phyloP scores from a whole-genome alignment of 2,113 vertebrate species.

The Scopus umbretta region DNA sequence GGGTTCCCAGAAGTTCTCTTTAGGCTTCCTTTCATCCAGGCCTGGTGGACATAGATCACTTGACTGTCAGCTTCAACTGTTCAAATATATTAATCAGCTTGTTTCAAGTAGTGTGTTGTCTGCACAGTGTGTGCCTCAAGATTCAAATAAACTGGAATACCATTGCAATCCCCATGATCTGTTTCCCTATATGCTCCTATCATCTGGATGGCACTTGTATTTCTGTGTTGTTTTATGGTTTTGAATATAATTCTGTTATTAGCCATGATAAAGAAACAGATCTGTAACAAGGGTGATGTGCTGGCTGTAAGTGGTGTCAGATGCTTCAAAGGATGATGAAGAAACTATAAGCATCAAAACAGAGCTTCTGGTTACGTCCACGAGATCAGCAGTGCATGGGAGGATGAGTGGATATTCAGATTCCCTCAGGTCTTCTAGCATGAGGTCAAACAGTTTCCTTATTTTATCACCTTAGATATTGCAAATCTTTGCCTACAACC shows the following conservation, averaged over 20 bases:
- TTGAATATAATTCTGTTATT: background rate
- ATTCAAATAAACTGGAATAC: background rate
- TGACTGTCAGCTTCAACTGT: background rate
- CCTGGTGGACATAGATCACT: background rate
- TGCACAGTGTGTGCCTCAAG: background rate
- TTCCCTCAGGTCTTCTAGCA: background rate
- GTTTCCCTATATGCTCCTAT: background rate
- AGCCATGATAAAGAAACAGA: background rate
- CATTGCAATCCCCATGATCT: fast-evolving
- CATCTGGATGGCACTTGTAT: background rate
- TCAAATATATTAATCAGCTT: background rate
- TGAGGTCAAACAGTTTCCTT: too few relatives aligned
- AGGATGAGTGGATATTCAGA: background rate
- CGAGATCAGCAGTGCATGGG: background rate
- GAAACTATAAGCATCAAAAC: background rate
- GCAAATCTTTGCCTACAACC: background rate
- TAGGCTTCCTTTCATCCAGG: background rate
- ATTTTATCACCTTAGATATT: background rate
- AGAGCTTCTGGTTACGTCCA: background rate
- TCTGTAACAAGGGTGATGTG: background rate
- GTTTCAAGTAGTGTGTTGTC: background rate
- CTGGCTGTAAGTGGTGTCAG: background rate
- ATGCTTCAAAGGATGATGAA: background rate
- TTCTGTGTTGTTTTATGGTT: background rate
- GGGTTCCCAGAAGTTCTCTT: background rate